phyloP scores from a whole-genome alignment of 2,113 vertebrate genomes.

The Ochotona curzoniae region DNA sequence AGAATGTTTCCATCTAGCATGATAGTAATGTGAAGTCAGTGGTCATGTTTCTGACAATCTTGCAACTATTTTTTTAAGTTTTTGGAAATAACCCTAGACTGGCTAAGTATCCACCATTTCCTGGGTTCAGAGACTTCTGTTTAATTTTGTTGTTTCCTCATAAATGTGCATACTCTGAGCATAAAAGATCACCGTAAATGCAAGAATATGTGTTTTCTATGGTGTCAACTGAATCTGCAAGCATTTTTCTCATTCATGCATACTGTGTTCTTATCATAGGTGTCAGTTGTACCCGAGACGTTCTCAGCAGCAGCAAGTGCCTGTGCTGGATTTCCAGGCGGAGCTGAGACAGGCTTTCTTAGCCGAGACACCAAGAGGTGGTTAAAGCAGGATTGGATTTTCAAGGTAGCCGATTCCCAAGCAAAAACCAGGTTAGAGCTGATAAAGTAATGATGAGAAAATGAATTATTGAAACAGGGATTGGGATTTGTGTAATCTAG shows the following conservation, averaged over 20 bases:
- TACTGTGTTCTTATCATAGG: conserved; percentile 55
- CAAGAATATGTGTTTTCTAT: not conserved
- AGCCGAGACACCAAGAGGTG: conserved; percentile 79
- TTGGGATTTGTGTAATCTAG: not conserved
- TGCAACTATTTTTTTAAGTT: not conserved
- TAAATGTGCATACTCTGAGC: not conserved
- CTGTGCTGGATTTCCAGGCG: conserved; percentile 76
- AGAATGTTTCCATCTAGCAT: not conserved
- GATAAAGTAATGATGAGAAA: not conserved
- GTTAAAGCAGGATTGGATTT: conserved; percentile 59
- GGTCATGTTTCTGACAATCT: not conserved
- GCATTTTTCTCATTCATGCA: not conserved
- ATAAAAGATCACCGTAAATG: not conserved
- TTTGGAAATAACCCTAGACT: not conserved
- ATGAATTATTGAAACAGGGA: not conserved
- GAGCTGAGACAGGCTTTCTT: conserved; percentile 77
- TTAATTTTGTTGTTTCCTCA: not conserved
- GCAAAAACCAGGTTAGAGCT: conserved; percentile 58
- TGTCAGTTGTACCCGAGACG: conserved; percentile 67
- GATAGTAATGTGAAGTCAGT: not conserved
- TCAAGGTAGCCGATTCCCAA: conserved; percentile 2
- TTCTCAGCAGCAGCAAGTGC: conserved; percentile 71
- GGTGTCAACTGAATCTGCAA: no score
- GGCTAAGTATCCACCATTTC: not conserved
- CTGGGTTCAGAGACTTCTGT: not conserved